Evolutionary conservation across 2,888 invertebrate genomes (phyloP), one percentile per base, ranked within the genome.

Genomic region (Yponomeuta cagnagella): DNA sequence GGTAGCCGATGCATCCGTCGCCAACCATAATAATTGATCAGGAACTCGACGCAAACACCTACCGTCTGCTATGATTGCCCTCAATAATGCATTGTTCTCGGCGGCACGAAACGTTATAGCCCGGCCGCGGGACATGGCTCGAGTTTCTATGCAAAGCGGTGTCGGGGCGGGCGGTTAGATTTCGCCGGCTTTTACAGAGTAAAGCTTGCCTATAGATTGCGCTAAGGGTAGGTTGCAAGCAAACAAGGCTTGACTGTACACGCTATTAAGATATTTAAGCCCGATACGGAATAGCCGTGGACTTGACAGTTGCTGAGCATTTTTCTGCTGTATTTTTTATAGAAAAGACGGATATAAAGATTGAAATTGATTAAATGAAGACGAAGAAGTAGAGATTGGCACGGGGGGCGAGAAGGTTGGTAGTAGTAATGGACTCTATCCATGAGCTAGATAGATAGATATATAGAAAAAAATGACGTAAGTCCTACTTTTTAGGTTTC

Each of bases 171-270:
- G 15, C 77, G 76, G 79, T 78, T 77, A 77, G 37, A 73, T 70
- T 73, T 48, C 52, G 70, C 67, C 65, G 71, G 70, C 68, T 73
- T 72, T n/a, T 69, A 6, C 15, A 33, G 1, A n/a, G 70, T 43
- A 65, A 70, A 70, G 52, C 68, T 63, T 48, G 69, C 48, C 69
- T 70, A 69, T 84, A 84, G 84, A 82, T 82, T 80, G 79, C 83
- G 79, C 80, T 77, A 77, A 63, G 71, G 64, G 78, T 77, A 78
- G 76, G 78, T 77, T 76, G 78, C 79, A 72, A 80, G 83, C 81
- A 87, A 87, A 86, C 87, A 87, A 86, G 85, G 76, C 81, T 79
- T 80, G 80, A 83, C 82, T 81, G 84, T 83, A 81, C 86, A 83
- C 82, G 83, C 85, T 78, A 88, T 87, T 87, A 84, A 87, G 87